Evolutionary conservation across 2,113 vertebrate genomes (phyloP), one percentile per base, ranked within the genome.

Genomic region (Megaptera novaeangliae): DNA sequence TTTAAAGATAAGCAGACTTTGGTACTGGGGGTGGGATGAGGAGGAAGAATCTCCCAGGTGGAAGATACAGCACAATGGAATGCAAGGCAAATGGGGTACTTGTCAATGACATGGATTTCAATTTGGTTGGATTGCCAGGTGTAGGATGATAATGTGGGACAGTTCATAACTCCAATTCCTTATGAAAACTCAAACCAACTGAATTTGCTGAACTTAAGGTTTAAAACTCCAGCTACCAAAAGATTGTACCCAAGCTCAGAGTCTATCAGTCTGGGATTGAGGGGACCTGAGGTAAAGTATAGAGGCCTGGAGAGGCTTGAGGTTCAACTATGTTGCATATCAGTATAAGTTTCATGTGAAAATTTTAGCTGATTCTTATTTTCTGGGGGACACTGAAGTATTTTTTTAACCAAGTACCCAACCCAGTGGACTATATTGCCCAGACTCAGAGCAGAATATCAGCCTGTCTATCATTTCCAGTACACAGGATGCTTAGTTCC

Each of bases 51-150:
- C 59, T 75, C 85, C 27, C 21, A 57, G 41, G 18, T 8, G 25
- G 59, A 64, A 39, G 34, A 63, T 4, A 23, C 21, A 66, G 34
- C 6, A 41, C 5, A 71, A 23, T 69, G 21, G 18, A 41, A 46
- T 41, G 3, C 9, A 6, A 9, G 4, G 17, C 55, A 57, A 55
- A 6, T 4, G 13, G 0, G 2, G 14, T 18, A 7, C 2, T 41
- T 46, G 27, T 46, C 44, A 46, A 8, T 2, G 27, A 25, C 3
- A 3, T 44, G 17, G n/a, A 46, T 61, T 71, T 69, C 39, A 49
- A 0, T 46, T n/a, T 86, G 80, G 41, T n/a, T 74, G 39, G n/a
- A 41, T 5, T 49, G 46, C 9, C 82, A 59, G 64, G 31, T 36
- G 3, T 89, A 27, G 68, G 74, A 36, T 63, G 64, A 29, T 2